A percentile compares a stretch with the other conserved stretches of the same genome.
These are phyloP conservation scores for Apteryx mantelli DNA, from an alignment of 2,113 vertebrate genomes.

Conservation along the genomic window DNA sequence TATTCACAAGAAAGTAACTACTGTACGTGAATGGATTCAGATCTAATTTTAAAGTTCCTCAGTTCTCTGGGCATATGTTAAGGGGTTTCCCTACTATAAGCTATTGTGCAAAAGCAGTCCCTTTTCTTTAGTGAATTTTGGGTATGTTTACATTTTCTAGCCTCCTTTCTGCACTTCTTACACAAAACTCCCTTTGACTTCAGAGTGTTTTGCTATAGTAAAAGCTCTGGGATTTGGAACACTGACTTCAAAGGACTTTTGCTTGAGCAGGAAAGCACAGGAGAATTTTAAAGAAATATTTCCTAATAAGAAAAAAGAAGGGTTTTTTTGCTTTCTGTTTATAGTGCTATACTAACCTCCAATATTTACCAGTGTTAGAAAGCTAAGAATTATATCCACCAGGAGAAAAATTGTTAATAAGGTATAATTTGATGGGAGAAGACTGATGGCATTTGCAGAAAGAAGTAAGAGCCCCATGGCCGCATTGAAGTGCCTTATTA, in stretches of 20 bases:
- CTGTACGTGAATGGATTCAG: background rate
- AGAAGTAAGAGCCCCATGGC: background rate
- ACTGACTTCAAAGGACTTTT: background rate
- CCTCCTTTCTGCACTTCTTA: background rate
- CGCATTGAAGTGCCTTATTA: background rate
- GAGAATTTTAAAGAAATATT: slow-evolving; percentile 8
- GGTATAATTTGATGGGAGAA: background rate
- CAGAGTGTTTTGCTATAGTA: background rate
- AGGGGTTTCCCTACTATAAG: background rate
- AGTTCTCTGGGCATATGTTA: background rate
- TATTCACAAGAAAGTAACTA: background rate
- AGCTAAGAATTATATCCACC: background rate
- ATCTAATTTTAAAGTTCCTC: background rate
- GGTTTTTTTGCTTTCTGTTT: background rate
- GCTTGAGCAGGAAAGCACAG: background rate
- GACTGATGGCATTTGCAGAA: background rate
- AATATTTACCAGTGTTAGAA: background rate
- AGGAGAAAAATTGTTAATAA: background rate
- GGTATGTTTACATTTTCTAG: background rate
- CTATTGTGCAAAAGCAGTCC: background rate
- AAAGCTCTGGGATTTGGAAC: slow-evolving; percentile 24
- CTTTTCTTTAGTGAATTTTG: background rate
- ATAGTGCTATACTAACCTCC: background rate
- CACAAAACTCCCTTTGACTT: slow-evolving; percentile 14
- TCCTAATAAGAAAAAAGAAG: background rate